Evolutionary conservation across 1,140 invertebrate genomes (phyloP).

Genomic region (Arctopsyche grandis): DNA sequence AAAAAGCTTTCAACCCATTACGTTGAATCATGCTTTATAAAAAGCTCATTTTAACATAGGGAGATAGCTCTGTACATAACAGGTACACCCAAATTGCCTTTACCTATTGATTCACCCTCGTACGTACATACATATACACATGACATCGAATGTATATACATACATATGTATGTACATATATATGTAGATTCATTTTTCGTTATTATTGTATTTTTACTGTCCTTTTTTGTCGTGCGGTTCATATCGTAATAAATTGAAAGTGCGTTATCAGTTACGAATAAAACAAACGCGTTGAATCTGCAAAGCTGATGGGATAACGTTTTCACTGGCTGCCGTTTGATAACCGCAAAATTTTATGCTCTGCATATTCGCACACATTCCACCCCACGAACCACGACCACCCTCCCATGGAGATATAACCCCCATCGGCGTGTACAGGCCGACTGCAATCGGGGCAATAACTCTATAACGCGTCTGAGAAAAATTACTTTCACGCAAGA

Average conservation of each 20-base stretch:
- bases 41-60: too few species aligned
- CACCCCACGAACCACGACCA: background rate
- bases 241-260: background rate
- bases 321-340: background rate
- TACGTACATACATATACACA: too few species aligned
- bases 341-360: constrained; percentile 4
- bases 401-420: background rate
- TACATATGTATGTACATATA: too few species aligned
- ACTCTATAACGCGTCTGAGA: constrained; percentile 9
- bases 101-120: too few species aligned
- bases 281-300: background rate
- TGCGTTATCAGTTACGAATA: background rate
- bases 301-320: background rate
- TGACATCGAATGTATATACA: too few species aligned
- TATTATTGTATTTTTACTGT: too few species aligned
- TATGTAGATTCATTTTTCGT: background rate
- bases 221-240: background rate
- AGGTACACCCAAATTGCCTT: too few species aligned
- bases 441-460: constrained; percentile 3
- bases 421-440: background rate
- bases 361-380: background rate
- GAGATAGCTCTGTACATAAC: too few species aligned
- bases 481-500: constrained; percentile 24
- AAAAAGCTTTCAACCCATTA: too few species aligned
- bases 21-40: too few species aligned